Percentiles rank a stretch among this genome's conserved stretches.
These are phyloP conservation scores for Carduelis carduelis DNA, from an alignment of 2,797 vertebrate genomes.

Conservation along the genomic window DNA sequence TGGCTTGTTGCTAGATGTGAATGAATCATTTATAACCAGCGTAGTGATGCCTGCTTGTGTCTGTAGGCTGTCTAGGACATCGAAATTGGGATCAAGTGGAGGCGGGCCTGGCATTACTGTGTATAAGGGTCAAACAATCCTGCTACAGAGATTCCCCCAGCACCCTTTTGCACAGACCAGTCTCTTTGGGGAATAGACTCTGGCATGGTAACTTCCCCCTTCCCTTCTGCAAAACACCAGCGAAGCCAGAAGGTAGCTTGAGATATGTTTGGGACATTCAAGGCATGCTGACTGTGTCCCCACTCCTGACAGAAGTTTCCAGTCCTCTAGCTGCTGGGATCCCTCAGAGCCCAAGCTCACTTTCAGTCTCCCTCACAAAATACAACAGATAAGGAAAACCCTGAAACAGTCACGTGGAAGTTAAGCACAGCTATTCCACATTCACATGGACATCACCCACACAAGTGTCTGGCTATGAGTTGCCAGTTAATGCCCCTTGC, in stretches of 20 bases:
- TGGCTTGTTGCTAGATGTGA: neutral
- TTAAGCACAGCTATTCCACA: neutral
- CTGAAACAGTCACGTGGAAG: neutral
- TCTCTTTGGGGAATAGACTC: neutral
- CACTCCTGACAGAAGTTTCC: neutral
- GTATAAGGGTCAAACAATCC: neutral
- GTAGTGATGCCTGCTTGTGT: neutral
- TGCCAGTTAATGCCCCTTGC: neutral
- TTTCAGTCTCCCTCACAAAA: neutral
- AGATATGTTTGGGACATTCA: neutral
- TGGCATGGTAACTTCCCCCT: neutral
- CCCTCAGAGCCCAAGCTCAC: fast-evolving
- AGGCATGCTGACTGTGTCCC: neutral
- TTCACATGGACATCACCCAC: neutral
- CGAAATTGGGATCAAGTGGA: neutral
- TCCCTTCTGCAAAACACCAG: neutral
- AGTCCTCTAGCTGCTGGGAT: neutral
- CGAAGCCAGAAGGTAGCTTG: neutral
- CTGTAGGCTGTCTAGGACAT: neutral
- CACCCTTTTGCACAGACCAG: neutral
- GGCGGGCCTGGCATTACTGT: neutral
- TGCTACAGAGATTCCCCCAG: neutral
- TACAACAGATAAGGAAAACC: neutral
- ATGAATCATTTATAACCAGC: neutral
- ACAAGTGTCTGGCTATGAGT: neutral